Evolutionary conservation across 2,888 invertebrate species (phyloP).

Genomic region (Galeruca laticollis): DNA sequence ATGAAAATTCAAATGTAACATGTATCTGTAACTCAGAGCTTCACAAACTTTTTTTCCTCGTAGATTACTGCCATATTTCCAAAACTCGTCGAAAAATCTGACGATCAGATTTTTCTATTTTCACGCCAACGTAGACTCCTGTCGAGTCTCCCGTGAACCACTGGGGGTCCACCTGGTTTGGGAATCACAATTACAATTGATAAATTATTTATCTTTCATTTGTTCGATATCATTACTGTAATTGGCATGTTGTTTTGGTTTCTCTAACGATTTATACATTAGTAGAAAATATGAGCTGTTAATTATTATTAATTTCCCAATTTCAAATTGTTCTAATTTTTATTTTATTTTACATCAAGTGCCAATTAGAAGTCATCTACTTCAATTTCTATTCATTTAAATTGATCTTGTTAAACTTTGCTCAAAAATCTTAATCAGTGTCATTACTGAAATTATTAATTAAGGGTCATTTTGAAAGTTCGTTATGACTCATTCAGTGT

Average conservation of each 20-base stretch:
- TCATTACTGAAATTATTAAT: conserved; percentile 4
- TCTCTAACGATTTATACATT: not conserved
- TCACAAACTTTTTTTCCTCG: too few species aligned
- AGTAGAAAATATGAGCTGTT: not conserved
- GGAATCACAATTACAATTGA: too few species aligned
- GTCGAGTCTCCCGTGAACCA: too few species aligned
- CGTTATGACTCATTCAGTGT: not conserved
- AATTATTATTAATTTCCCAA: conserved; percentile 10
- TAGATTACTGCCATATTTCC: too few species aligned
- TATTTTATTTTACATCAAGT: not conserved
- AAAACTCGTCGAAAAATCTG: too few species aligned
- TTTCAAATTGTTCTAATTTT: conserved; percentile 7
- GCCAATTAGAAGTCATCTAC: conserved; percentile 12
- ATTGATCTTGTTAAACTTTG: conserved; percentile 4
- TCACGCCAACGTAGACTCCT: too few species aligned
- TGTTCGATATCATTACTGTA: too few species aligned
- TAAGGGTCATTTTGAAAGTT: not conserved
- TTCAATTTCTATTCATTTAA: conserved; percentile 8
- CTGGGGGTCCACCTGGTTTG: too few species aligned
- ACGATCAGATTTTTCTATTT: too few species aligned
- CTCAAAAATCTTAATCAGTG: not conserved
- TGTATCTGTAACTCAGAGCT: too few species aligned
- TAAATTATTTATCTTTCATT: too few species aligned
- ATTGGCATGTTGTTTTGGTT: not conserved
- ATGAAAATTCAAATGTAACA: too few species aligned